These are phyloP conservation scores for Oreamnos americanus DNA, from an alignment of 2,113 vertebrate species.

Conservation along the genomic window DNA sequence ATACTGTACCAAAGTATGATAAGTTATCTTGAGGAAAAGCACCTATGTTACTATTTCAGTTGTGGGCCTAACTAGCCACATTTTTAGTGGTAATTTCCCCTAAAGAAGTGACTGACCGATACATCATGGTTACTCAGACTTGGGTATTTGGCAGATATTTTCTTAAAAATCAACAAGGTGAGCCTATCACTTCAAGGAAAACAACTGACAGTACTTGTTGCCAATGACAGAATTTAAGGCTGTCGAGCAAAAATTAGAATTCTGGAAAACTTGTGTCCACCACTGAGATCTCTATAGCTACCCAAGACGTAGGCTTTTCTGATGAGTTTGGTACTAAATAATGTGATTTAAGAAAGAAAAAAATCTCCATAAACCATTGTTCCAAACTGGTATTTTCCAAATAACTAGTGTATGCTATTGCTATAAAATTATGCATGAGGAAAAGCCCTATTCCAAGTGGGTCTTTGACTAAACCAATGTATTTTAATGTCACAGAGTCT, in stretches of 20 bases:
- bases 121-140: neutral
- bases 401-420: neutral
- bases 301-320: neutral
- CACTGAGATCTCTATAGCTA: neutral
- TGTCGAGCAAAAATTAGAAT: neutral
- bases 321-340: neutral
- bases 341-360: neutral
- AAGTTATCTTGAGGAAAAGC: neutral
- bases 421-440: neutral
- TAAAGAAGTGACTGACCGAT: neutral
- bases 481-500: neutral
- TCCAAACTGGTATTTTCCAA: neutral
- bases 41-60: neutral
- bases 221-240: neutral
- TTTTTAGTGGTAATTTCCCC: neutral
- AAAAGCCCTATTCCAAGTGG: neutral
- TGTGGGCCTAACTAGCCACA: neutral
- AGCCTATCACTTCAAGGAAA: neutral
- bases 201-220: neutral
- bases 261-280: neutral
- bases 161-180: neutral
- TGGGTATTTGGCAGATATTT: neutral
- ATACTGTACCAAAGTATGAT: neutral
- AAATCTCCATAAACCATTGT: neutral
- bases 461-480: neutral